Conservation (phyloP, 2,888 invertebrate genomes). For the Anorthoa munda region DNA sequence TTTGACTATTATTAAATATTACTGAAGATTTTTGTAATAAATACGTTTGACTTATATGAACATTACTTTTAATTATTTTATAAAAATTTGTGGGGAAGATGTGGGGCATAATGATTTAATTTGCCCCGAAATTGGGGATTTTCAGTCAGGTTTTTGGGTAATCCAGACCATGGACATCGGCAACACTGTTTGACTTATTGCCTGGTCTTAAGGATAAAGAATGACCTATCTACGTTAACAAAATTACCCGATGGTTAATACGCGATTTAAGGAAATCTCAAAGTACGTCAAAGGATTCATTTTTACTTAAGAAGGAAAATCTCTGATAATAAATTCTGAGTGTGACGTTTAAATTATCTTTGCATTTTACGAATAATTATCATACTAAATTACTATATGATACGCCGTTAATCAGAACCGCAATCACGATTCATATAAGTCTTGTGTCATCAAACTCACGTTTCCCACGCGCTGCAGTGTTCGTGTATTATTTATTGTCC, state of each 20-base stretch:
- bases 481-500: constrained; percentile 43
- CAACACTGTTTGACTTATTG: neutral
- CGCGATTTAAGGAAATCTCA: constrained; percentile 34
- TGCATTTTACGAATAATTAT: neutral
- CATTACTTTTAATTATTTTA: no score
- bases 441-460: constrained; percentile 54
- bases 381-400: neutral
- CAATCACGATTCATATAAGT: constrained; percentile 7
- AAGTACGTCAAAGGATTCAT: neutral
- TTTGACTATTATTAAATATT: no score
- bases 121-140: no score
- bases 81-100: no score
- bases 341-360: neutral
- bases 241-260: constrained; percentile 28
- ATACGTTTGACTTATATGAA: no score
- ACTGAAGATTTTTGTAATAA: no score
- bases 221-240: constrained; percentile 28
- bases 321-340: neutral
- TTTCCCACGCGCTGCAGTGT: constrained; percentile 71
- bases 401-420: neutral
- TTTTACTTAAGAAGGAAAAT: constrained; percentile 19
- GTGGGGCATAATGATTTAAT: no score
- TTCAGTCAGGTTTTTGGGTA: no score
- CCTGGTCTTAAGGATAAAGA: constrained; percentile 20
- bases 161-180: no score